A percentile compares a stretch with the other conserved stretches of the same genome.
Conservation (phyloP, 2,797 vertebrate genomes). For the Cheirogaleus major region DNA sequence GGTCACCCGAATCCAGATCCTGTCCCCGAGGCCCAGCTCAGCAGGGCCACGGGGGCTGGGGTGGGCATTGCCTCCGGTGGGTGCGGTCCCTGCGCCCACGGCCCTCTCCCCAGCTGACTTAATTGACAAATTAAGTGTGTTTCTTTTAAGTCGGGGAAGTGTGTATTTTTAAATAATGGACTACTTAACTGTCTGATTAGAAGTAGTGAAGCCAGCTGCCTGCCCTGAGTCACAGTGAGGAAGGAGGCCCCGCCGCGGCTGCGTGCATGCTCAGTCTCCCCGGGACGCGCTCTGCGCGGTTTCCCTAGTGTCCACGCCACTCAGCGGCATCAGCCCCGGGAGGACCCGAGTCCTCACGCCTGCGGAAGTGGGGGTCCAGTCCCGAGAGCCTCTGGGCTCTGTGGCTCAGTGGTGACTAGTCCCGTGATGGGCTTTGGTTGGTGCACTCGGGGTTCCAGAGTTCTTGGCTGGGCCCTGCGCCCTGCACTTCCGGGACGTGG, state of each 20-base stretch:
- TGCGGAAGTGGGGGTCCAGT: not conserved
- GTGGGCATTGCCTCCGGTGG: not conserved
- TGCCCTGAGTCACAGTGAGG: accelerated
- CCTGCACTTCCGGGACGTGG: accelerated
- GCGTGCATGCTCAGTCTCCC: not conserved
- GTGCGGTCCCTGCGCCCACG: not conserved
- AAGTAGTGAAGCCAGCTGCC: not conserved
- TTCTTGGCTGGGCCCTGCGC: accelerated
- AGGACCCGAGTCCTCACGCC: accelerated
- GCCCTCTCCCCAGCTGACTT: not conserved
- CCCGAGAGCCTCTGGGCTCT: accelerated
- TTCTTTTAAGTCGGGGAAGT: not conserved
- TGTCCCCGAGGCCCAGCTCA: not conserved
- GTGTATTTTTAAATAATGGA: not conserved
- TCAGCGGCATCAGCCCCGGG: accelerated
- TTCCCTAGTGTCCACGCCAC: accelerated
- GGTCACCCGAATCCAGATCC: not conserved
- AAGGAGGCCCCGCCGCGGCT: accelerated
- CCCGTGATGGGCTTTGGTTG: accelerated
- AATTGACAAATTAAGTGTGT: not conserved
- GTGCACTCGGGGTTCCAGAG: no score
- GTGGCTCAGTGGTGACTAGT: not conserved
- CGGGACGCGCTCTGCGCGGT: accelerated
- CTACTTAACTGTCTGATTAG: not conserved
- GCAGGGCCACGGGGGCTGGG: not conserved